Evolutionary conservation across 2,888 invertebrate species (phyloP), one percentile per base, ranked within the genome.

Genomic region (Catocala nupta): DNA sequence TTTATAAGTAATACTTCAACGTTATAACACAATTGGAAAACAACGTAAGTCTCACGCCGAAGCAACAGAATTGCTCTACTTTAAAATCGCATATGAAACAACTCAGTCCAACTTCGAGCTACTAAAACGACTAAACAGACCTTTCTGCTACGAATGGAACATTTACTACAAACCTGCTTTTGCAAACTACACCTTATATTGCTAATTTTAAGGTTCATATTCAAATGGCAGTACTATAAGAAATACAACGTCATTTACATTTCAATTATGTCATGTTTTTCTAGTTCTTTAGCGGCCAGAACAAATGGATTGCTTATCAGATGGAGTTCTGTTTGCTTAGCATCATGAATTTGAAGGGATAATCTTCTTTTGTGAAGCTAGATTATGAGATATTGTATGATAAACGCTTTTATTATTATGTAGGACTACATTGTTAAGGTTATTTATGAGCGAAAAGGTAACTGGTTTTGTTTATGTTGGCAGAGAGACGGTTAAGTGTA

Each of bases 221-320:
- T 60, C 12, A 25, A 39, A 55, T 8, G 25, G 13, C 10, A n/a
- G 5, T 16, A 44, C 45, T 4, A 6, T 9, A n/a, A 54, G 58
- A 47, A 55, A 66, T 70, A 60, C 57, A 59, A 44, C 55, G 42
- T 63, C 63, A 75, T 81, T 81, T 80, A 74, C 77, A 78, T 78
- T 77, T 76, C 72, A 79, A 77, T 78, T 79, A 75, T 62, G 71
- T 62, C 57, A 68, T 75, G 74, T 75, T 71, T 75, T 75, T 75
- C 71, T 75, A 67, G 70, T 70, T 61, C 55, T 65, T 71, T 54
- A 44, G 60, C 44, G 49, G 42, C 33, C 47, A 39, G 44, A 50
- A 55, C 55, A 60, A 60, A 60, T 60, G 44, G 44, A 55, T 60
- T 44, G 55, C 55, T 60, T 60, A 60, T 60, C 55, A 55, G 49